phyloP scores from a whole-genome alignment of 2,113 vertebrate species.

The Chaenocephalus aceratus region DNA sequence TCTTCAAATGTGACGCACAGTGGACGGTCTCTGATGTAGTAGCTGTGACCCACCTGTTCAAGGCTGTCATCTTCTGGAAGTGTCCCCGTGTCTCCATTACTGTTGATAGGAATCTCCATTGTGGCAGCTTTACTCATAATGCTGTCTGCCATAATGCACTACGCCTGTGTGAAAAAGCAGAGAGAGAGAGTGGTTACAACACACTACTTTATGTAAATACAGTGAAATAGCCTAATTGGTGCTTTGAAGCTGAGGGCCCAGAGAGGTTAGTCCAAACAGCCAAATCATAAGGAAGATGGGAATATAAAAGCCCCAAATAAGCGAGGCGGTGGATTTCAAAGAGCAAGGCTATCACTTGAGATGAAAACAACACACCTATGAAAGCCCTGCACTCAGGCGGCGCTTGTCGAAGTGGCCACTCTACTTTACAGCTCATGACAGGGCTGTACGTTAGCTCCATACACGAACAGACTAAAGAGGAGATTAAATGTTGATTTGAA shows the following conservation, averaged over 20 bases:
- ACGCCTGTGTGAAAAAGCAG: conserved; percentile 7
- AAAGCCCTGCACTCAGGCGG: conserved; percentile 20
- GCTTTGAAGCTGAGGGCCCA: conserved; percentile 48
- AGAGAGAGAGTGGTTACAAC: not conserved
- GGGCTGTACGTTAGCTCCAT: not conserved
- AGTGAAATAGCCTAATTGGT: conserved; percentile 3
- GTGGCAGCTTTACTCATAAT: conserved; percentile 97
- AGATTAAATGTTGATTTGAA: conserved; percentile 18
- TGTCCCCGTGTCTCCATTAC: conserved; percentile 91
- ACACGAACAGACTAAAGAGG: not conserved
- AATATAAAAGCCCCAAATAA: conserved; percentile 51
- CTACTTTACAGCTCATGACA: conserved; percentile 21
- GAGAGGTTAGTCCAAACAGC: conserved; percentile 44
- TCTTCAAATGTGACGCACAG: not conserved
- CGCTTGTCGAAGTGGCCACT: conserved; percentile 59
- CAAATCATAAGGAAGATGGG: conserved; percentile 54
- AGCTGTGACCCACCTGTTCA: conserved; percentile 89
- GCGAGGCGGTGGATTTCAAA: conserved; percentile 62
- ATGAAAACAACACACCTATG: conserved; percentile 50
- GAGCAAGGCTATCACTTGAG: conserved; percentile 41
- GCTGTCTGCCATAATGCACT: conserved; percentile 91
- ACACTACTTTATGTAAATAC: conserved; percentile 1
- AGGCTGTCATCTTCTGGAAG: conserved; percentile 92
- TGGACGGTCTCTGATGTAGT: not conserved
- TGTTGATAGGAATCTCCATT: conserved; percentile 98